Base-by-base conservation (phyloP, 2,888 invertebrate genomes). In the Stegophylla sp. region DNA sequence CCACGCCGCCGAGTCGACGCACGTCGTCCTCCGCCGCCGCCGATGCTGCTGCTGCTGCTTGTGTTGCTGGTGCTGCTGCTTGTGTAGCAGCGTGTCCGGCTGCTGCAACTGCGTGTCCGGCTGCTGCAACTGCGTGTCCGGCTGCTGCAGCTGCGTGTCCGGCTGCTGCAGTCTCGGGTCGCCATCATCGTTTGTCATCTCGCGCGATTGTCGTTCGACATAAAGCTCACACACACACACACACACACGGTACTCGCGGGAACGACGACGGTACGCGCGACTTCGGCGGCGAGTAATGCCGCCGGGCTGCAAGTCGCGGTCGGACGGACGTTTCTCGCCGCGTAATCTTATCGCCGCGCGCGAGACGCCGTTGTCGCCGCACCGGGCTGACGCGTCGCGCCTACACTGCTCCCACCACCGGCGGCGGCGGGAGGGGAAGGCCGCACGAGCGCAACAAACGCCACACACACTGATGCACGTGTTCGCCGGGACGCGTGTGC, bases 301-400 rank as follows among this genome's bases (percentile, higher is more conserved):
- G 7, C 34, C 34, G 61, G 61, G 17, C 56, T 20, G 69, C 28
- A 34, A 48, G 69, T 51, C 69, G 69, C 28, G 10, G 56, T 43
- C 26, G 7, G n/a, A 15, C 66, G 66, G 13, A 34, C 71, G 45
- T 13, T 7, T 34, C 34, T 34, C 41, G 66, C 26, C 41, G 15
- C 23, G 17, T 77, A 77, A 77, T 77, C 77, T 77, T 77, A 77
- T 77, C 75, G 28, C 28, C 26, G 7, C 15, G 15, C 26, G n/a
- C 7, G 28, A 41, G 26, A 34, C 15, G 28, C 26, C 56, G 56
- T 13, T 12, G 51, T 28, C 26, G 69, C 13, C 17, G 51, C 23
- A 43, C 45, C 26, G 28, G 59, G 12, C 53, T 23, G 66, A 15
- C 63, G 28, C 17, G 34, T 5, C 20, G n/a, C 10, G 3, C n/a